Evolutionary conservation across 2,888 invertebrate genomes (phyloP).

Genomic region (Agonopterix arenella): DNA sequence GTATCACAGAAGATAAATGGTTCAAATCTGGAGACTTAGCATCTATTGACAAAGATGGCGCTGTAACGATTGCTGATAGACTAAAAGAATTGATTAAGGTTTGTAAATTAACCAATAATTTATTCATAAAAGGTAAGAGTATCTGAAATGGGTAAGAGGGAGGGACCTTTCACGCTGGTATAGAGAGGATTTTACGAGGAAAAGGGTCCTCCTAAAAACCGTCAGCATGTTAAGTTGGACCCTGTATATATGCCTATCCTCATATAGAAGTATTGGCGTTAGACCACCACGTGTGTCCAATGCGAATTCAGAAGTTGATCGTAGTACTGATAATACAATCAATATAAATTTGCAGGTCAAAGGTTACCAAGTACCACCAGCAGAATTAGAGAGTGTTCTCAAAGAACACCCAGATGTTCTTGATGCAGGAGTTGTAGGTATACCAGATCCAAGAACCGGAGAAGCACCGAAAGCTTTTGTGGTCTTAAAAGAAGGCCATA

Average conservation of each 20-base stretch:
- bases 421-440: constrained; percentile 87
- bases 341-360: constrained; percentile 64
- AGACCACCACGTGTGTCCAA: too few species aligned
- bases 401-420: constrained; percentile 80
- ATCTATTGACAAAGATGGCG: constrained; percentile 78
- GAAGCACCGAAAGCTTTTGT: constrained; percentile 84
- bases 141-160: too few species aligned
- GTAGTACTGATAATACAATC: neutral
- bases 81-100: constrained; percentile 90
- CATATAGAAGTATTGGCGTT: too few species aligned
- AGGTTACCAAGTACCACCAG: constrained; percentile 85
- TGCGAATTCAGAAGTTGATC: too few species aligned
- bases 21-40: constrained; percentile 84
- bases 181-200: too few species aligned
- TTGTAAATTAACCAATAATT: neutral
- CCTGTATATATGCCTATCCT: too few species aligned
- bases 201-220: too few species aligned
- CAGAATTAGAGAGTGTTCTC: constrained; percentile 84
- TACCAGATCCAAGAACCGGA: constrained; percentile 78
- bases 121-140: too few species aligned
- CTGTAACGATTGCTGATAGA: constrained; percentile 82
- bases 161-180: too few species aligned
- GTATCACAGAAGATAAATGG: constrained; percentile 84
- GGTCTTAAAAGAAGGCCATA: constrained; percentile 57
- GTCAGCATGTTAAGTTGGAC: too few species aligned